These are phyloP conservation scores for Oryctes rhinoceros DNA, from an alignment of 1,140 invertebrate genomes.

Conservation along the genomic window DNA sequence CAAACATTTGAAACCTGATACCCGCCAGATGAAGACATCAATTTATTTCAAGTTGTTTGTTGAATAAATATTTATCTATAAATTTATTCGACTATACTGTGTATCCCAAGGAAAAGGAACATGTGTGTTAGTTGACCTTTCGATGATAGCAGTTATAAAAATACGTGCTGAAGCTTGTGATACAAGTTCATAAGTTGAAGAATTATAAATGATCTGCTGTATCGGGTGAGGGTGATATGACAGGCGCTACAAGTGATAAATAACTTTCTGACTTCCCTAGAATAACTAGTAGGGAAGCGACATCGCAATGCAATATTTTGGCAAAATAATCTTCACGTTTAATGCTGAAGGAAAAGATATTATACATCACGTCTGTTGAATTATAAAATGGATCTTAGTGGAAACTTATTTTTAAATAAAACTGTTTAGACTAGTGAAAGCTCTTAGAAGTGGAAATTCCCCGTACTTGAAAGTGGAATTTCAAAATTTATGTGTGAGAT, in stretches of 20 bases:
- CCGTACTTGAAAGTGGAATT: no score
- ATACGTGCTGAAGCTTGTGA: slow-evolving; percentile 27
- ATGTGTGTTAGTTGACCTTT: slow-evolving; percentile 26
- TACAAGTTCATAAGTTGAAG: slow-evolving; percentile 37
- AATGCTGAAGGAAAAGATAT: not conserved
- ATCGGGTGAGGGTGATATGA: slow-evolving; percentile 33
- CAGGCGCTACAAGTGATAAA: slow-evolving; percentile 35
- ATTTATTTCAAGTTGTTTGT: not conserved
- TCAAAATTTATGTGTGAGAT: no score
- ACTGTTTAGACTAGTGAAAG: no score
- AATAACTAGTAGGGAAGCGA: slow-evolving; percentile 27
- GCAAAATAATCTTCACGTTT: slow-evolving; percentile 14
- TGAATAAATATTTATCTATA: slow-evolving; percentile 23
- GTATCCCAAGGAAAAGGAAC: slow-evolving; percentile 1
- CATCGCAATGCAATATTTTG: not conserved
- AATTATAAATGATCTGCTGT: slow-evolving; percentile 35
- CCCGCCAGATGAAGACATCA: not conserved
- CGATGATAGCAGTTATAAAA: slow-evolving; percentile 13
- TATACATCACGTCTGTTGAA: not conserved
- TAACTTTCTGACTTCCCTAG: slow-evolving; percentile 22
- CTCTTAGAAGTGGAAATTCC: no score
- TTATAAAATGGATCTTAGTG: no score
- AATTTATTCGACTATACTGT: not conserved
- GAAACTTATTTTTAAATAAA: no score
- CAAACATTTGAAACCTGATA: no score